Evolutionary conservation across 2,888 invertebrate species (phyloP), one percentile per base, ranked within the genome.

Genomic region (Parapristionchus giblindavisi): DNA sequence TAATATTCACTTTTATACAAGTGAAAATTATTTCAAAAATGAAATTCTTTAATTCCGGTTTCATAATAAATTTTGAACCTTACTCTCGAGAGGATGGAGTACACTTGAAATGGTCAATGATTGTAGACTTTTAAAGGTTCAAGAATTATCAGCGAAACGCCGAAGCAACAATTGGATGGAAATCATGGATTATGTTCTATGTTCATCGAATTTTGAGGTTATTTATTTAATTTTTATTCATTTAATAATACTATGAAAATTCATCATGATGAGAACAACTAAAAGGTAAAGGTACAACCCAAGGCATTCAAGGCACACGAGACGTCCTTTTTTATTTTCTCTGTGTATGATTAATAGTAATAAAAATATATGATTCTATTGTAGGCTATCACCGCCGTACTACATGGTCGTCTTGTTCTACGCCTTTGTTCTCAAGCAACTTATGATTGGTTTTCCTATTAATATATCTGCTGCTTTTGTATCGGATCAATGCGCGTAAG

Each of bases 121-220:
- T 60, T 2, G 2, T 6, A 40, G 8, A n/a, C 0, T 21, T 6
- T 68, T 60, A 77, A 36, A 80, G 80, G 80, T 78, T 77, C 65
- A 80, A 79, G 51, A 54, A 60, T 27, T 76, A 74, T 52, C 38
- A 75, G 5, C 60, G 63, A n/a, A 71, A 76, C 43, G 65, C 65
- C 1, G 34, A 58, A 27, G 60, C 38, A 17, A 63, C 75, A 11
- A 78, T 52, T 24, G 63, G 75, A 5, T 43, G 63, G 8, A 32
- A 43, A 0, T 70, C 77, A 1, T 79, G 79, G 79, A n/a, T 76
- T 27, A 68, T 77, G 72, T 78, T 71, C 54, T 79, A 79, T 51
- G 74, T 76, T 17, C 79, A 79, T 66, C 70, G 80, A 43, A 51
- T 76, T n/a, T 48, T 80, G 43, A 71, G 77, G 71, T 75, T 3